Percentiles rank a stretch among this genome's conserved stretches.
These are phyloP conservation scores for Astyanax mexicanus DNA, from an alignment of 2,797 vertebrate genomes.

Conservation along the genomic window DNA sequence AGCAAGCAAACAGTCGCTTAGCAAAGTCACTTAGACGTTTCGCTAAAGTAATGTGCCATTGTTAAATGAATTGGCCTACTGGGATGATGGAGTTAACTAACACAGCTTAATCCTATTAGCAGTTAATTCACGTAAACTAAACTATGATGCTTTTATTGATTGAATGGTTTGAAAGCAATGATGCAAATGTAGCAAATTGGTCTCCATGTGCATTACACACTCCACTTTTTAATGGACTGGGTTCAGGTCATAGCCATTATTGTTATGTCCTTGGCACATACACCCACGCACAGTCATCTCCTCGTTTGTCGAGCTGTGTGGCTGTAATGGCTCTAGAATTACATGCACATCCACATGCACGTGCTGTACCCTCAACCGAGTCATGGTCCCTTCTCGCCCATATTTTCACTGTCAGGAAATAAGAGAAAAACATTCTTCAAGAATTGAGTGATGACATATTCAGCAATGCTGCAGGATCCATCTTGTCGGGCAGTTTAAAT, in stretches of 20 bases:
- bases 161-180: background rate
- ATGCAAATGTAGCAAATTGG: background rate
- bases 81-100: background rate
- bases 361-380: constrained; percentile 19
- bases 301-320: constrained; percentile 26
- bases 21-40: too few relatives aligned
- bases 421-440: constrained; percentile 9
- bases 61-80: background rate
- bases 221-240: background rate
- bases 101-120: background rate
- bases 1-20: too few relatives aligned
- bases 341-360: constrained; percentile 1
- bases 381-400: background rate
- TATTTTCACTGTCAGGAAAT: background rate
- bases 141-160: background rate
- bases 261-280: background rate
- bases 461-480: constrained; percentile 15
- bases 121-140: background rate
- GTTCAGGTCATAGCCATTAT: background rate
- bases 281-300: background rate
- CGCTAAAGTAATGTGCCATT: too few relatives aligned
- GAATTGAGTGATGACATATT: constrained; percentile 26
- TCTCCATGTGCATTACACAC: background rate
- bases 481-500: constrained; percentile 29
- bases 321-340: constrained; percentile 23